Evolutionary conservation across 1,140 invertebrate species (phyloP).

Genomic region (Drosophila lacertosa): DNA sequence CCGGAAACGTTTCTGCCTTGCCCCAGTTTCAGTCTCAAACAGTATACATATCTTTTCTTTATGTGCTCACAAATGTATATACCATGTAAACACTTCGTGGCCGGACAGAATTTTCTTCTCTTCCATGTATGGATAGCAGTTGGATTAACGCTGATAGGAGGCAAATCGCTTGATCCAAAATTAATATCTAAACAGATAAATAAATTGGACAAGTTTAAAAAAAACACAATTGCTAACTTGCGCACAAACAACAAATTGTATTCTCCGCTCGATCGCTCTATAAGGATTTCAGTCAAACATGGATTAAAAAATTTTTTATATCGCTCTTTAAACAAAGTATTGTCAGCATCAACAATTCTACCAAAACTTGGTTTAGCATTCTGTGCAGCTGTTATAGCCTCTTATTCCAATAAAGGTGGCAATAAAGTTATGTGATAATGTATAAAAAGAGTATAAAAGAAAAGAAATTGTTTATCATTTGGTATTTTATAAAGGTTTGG

Average conservation of each 20-base stretch:
- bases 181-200: not conserved
- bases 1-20: not conserved
- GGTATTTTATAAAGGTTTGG: too few species aligned
- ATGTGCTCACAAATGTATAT: constrained; percentile 26
- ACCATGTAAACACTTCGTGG: constrained; percentile 7
- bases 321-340: not conserved
- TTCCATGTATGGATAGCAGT: constrained; percentile 5
- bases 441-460: not conserved
- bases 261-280: too few species aligned
- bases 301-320: not conserved
- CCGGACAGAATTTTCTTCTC: constrained; percentile 5
- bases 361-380: too few species aligned
- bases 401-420: not conserved
- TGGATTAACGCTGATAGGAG: not conserved
- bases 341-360: too few species aligned
- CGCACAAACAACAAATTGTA: not conserved
- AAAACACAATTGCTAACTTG: not conserved
- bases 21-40: constrained; percentile 10
- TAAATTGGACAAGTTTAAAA: constrained; percentile 9
- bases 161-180: not conserved
- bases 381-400: too few species aligned
- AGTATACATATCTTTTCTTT: constrained; percentile 20
- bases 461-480: too few species aligned
- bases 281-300: too few species aligned
- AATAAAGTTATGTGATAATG: not conserved